A percentile compares a stretch with the other conserved stretches of the same genome.
phyloP scores from a whole-genome alignment of 2,797 vertebrate species.

The Chrosomus eos region DNA sequence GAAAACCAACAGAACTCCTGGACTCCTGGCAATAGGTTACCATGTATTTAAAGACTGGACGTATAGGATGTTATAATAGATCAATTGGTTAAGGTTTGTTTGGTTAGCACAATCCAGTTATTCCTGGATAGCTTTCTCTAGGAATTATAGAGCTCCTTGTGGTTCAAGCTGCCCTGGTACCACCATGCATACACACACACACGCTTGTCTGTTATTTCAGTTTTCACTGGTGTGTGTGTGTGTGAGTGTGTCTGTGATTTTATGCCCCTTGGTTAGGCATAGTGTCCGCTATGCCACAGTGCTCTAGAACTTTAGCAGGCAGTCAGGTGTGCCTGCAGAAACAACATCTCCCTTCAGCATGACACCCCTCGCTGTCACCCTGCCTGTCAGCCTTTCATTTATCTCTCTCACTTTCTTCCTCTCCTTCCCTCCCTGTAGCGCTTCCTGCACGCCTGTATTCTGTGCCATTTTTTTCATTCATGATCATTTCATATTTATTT shows the following conservation, averaged over 20 bases:
- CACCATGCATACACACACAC: conserved; percentile 1
- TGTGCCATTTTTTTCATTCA: conserved; percentile 38
- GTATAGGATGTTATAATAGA: not conserved
- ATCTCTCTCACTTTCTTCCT: conserved; percentile 33
- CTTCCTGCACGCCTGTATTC: conserved; percentile 38
- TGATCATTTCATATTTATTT: conserved; percentile 48
- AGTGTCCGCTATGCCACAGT: conserved; percentile 31
- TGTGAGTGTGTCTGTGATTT: conserved; percentile 46
- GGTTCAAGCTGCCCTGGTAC: conserved; percentile 12
- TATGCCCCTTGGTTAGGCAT: conserved; percentile 35
- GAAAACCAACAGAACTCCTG: not conserved
- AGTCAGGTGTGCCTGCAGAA: conserved; percentile 50
- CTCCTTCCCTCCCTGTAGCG: not conserved
- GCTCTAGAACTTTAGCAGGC: conserved; percentile 46
- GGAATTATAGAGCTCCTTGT: conserved; percentile 13
- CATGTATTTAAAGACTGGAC: not conserved
- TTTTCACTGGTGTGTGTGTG: conserved; percentile 9
- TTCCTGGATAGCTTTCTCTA: not conserved
- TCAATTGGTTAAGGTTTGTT: not conserved
- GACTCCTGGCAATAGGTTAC: not conserved
- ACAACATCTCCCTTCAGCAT: conserved; percentile 32
- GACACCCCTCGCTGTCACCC: conserved; percentile 21
- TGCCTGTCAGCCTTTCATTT: conserved; percentile 14
- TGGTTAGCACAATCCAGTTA: conserved; percentile 9
- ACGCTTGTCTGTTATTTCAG: conserved; percentile 4